Base-by-base conservation (phyloP, 2,888 invertebrate genomes). In the Amiota mariae region DNA sequence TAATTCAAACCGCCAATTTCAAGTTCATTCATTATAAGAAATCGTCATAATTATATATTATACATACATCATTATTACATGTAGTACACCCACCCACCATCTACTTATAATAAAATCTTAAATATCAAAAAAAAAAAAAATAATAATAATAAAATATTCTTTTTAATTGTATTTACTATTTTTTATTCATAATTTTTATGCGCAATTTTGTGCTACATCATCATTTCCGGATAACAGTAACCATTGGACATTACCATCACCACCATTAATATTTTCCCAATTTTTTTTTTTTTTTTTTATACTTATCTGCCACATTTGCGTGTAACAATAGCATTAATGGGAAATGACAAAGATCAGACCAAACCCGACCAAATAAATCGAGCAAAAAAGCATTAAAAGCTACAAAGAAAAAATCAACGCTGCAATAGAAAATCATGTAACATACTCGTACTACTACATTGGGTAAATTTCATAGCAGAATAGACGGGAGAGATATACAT, bases 131-230 rank as follows among this genome's bases (percentile, higher is more conserved):
- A n/a, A n/a, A n/a, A n/a, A n/a, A n/a, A n/a, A n/a, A n/a, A n/a
- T n/a, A n/a, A n/a, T n/a, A n/a, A n/a, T n/a, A n/a, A n/a, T n/a
- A n/a, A n/a, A n/a, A n/a, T n/a, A 36, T 36, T 36, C 4, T 36
- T 36, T 36, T 6, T 6, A 36, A 15, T 57, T 15, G 1, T 57
- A 15, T 18, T 57, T 13, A 15, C 10, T 54, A 15, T 15, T 51
- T 10, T 12, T 54, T 54, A 8, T 59, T 59, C 20, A 20, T 20
- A 12, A 59, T 59, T 18, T 20, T 59, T 66, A 48, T 66, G 66
- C 49, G 49, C 49, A 13, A 48, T 84, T 84, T 86, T 84, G 80
- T 84, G 84, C 84, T 84, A 82, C 82, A 84, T 86, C 86, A 84
- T 84, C 86, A 84, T 84, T 84, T 84, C 84, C 86, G 85, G 85